A percentile compares a stretch with the other conserved stretches of the same genome.
Conservation (phyloP, 2,888 invertebrate genomes). For the Nyleta sp. region DNA sequence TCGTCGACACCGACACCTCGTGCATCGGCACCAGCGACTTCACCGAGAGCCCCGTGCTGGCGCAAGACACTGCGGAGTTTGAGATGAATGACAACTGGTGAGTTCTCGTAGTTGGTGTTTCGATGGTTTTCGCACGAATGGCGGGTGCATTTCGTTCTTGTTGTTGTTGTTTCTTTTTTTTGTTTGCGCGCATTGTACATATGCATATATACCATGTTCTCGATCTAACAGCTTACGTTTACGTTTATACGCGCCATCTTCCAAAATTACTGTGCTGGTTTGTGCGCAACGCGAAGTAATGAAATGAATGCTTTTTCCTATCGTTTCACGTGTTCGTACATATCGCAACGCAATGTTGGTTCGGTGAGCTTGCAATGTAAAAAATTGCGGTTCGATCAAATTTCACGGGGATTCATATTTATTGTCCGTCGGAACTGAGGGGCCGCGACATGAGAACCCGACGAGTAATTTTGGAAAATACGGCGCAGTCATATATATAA, state of each 20-base stretch:
- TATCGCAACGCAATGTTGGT: slow-evolving; percentile 18
- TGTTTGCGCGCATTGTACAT: slow-evolving; percentile 58
- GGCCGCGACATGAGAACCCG: background rate
- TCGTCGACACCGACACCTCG: slow-evolving; percentile 75
- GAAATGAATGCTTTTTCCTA: slow-evolving; percentile 16
- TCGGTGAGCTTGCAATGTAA: slow-evolving; percentile 28
- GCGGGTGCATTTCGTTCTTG: slow-evolving; percentile 51
- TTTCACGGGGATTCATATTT: slow-evolving; percentile 39
- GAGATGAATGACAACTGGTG: slow-evolving; percentile 64
- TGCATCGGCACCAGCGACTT: slow-evolving; percentile 77
- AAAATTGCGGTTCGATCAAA: slow-evolving; percentile 19
- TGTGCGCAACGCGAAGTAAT: slow-evolving; percentile 16
- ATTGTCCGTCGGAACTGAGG: slow-evolving; percentile 49
- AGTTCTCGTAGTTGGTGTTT: slow-evolving; percentile 48
- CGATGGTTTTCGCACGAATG: slow-evolving; percentile 25
- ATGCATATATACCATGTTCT: slow-evolving; percentile 61
- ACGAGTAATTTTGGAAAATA: slow-evolving; percentile 58
- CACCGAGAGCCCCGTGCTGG: slow-evolving; percentile 73
- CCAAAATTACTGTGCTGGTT: slow-evolving; percentile 51
- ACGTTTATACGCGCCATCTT: slow-evolving; percentile 61
- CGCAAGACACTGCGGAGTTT: slow-evolving; percentile 71
- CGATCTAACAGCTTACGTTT: slow-evolving; percentile 65
- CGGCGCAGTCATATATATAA: slow-evolving; percentile 36
- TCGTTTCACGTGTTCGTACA: slow-evolving; percentile 17
- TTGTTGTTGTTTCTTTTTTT: slow-evolving; percentile 37